Evolutionary conservation across 2,113 vertebrate species (phyloP).

Genomic region (Craseonycteris thonglongyai): DNA sequence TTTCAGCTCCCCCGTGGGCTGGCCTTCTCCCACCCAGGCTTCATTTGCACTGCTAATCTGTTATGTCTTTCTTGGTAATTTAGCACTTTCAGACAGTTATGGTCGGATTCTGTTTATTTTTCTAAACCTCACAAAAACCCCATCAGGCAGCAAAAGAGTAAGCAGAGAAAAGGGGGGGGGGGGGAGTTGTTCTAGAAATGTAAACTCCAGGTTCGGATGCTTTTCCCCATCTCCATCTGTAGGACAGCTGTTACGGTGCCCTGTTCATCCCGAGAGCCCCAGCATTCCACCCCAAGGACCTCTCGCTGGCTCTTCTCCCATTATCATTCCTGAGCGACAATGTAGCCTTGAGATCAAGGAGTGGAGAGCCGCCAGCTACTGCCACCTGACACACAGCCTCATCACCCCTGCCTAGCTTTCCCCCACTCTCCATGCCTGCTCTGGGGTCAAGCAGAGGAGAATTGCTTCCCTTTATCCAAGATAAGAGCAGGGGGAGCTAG

Average conservation of each 20-base stretch:
- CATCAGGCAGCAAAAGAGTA: constrained; percentile 36
- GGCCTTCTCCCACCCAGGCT: background rate
- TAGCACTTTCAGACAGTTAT: constrained; percentile 69
- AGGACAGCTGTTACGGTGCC: constrained; percentile 48
- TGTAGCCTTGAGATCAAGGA: constrained; percentile 25
- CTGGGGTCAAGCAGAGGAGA: background rate
- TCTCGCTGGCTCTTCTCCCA: background rate
- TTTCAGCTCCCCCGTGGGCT: background rate
- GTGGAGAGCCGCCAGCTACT: background rate
- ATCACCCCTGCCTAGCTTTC: background rate
- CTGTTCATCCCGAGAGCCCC: background rate
- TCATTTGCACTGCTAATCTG: constrained; percentile 59
- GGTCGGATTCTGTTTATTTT: constrained; percentile 76
- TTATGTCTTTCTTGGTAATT: constrained; percentile 67
- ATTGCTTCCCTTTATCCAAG: background rate
- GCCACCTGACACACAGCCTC: background rate
- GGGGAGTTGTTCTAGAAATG: constrained; percentile 18
- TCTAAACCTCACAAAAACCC: constrained; percentile 68
- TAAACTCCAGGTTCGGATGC: constrained; percentile 33
- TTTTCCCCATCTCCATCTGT: constrained; percentile 56
- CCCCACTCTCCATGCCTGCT: background rate
- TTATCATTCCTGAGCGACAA: background rate
- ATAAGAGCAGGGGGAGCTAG: background rate
- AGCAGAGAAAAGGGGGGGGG: background rate
- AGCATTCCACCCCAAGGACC: background rate